These are phyloP conservation scores for Corythoichthys intestinalis DNA, from an alignment of 2,113 vertebrate species.

Conservation along the genomic window DNA sequence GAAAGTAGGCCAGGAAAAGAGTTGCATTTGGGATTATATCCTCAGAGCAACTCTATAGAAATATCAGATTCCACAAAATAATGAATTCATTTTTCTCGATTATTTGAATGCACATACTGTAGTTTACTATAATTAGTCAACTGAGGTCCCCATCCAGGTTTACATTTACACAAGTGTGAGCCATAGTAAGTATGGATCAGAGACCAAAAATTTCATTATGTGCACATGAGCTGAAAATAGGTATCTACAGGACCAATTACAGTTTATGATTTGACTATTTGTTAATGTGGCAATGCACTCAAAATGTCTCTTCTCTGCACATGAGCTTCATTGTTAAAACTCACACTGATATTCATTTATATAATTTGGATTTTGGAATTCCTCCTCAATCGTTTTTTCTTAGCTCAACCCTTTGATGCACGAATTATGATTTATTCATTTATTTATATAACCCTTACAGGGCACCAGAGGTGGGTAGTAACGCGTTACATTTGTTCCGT, in stretches of 20 bases:
- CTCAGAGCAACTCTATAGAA: constrained; percentile 11
- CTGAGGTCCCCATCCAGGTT: constrained; percentile 8
- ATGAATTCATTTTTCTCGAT: constrained; percentile 38
- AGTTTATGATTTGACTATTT: neutral
- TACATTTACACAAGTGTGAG: constrained; percentile 10
- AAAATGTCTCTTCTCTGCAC: neutral
- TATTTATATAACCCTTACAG: too few relatives aligned
- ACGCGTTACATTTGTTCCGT: too few relatives aligned
- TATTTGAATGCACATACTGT: constrained; percentile 31
- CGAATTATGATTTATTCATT: too few relatives aligned
- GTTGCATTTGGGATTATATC: constrained; percentile 7
- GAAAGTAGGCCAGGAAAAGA: constrained; percentile 20
- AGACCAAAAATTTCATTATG: constrained; percentile 5
- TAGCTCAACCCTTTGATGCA: neutral
- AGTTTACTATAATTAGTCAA: constrained; percentile 4
- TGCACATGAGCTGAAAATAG: neutral
- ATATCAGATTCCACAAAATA: constrained; percentile 30
- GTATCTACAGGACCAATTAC: too few relatives aligned
- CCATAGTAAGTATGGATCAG: constrained; percentile 10
- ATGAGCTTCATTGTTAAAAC: too few relatives aligned
- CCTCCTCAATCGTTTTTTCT: neutral
- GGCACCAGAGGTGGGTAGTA: too few relatives aligned
- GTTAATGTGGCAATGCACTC: neutral
- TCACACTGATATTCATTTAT: neutral
- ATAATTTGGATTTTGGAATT: neutral